A percentile compares a stretch with the other conserved stretches of the same genome.
These are phyloP conservation scores for Sepiola atlantica DNA, from an alignment of 2,888 invertebrate genomes.

Conservation along the genomic window DNA sequence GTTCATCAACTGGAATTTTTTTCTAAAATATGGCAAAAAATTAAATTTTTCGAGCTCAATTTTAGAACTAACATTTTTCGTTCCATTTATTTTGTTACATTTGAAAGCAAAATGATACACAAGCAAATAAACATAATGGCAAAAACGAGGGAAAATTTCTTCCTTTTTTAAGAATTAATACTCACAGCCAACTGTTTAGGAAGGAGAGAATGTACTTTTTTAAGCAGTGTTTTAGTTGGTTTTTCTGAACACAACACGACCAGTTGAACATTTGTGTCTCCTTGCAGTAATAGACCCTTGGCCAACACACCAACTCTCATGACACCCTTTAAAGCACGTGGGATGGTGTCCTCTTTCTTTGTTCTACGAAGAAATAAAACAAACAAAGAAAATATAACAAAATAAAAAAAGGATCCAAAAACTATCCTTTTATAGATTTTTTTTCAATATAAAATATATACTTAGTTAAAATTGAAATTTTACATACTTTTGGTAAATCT, in stretches of 20 bases:
- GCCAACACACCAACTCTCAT: constrained; percentile 94
- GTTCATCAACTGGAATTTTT: no score
- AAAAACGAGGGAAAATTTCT: background rate
- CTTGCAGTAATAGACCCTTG: constrained; percentile 88
- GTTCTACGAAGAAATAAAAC: background rate
- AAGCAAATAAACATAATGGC: background rate
- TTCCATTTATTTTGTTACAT: background rate
- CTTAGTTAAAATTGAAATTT: no score
- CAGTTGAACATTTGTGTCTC: constrained; percentile 89
- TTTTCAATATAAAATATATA: no score
- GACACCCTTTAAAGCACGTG: constrained; percentile 89
- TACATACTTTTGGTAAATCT: no score
- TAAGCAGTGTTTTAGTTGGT: constrained; percentile 87
- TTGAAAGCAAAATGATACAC: background rate
- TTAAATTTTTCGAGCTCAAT: background rate
- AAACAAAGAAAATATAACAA: background rate
- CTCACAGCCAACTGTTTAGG: constrained; percentile 81
- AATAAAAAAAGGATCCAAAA: no score
- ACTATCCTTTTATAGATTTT: no score
- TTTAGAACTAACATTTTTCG: background rate
- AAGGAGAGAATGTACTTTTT: constrained; percentile 87
- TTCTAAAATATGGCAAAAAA: background rate
- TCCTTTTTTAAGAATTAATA: background rate
- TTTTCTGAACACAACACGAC: constrained; percentile 94
- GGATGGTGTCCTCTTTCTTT: constrained; percentile 40